These are phyloP conservation scores for Chymomyza costata DNA, from an alignment of 1,140 invertebrate species.

Conservation along the genomic window DNA sequence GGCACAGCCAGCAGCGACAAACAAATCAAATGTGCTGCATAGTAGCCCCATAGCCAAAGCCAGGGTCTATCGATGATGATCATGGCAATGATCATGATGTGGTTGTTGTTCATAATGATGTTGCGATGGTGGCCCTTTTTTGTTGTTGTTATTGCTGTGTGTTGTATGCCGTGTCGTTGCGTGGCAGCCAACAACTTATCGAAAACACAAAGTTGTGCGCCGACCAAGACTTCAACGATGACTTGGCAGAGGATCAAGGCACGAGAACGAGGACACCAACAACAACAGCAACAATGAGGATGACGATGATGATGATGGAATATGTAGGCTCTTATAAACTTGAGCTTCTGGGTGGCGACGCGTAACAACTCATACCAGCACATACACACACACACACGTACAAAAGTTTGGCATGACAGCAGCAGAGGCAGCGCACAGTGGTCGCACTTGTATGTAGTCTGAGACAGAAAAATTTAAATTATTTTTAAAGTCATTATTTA, in stretches of 20 bases:
- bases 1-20: constrained; percentile 45
- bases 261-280: not conserved
- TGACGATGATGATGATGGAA: constrained; percentile 61
- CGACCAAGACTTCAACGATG: constrained; percentile 5
- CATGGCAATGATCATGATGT: constrained; percentile 4
- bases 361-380: constrained; percentile 49
- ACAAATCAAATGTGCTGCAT: constrained; percentile 58
- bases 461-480: too few species aligned
- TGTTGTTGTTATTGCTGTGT: constrained; percentile 16
- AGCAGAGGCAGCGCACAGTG: too few species aligned
- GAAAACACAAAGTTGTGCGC: constrained; percentile 20
- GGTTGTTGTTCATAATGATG: constrained; percentile 2
- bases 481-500: too few species aligned
- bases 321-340: constrained; percentile 64
- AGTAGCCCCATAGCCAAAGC: constrained; percentile 32
- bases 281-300: constrained; percentile 18
- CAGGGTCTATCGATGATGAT: constrained; percentile 40
- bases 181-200: constrained; percentile 58
- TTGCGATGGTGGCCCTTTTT: constrained; percentile 37
- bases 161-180: constrained; percentile 30
- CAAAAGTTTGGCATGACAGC: constrained; percentile 62
- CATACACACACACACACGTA: constrained; percentile 12
- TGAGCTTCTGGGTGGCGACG: constrained; percentile 69
- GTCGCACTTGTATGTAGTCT: too few species aligned
- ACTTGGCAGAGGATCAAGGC: too few species aligned